Base-by-base conservation (phyloP, 2,113 vertebrate genomes). In the Sinocyclocheilus anshuiensis region DNA sequence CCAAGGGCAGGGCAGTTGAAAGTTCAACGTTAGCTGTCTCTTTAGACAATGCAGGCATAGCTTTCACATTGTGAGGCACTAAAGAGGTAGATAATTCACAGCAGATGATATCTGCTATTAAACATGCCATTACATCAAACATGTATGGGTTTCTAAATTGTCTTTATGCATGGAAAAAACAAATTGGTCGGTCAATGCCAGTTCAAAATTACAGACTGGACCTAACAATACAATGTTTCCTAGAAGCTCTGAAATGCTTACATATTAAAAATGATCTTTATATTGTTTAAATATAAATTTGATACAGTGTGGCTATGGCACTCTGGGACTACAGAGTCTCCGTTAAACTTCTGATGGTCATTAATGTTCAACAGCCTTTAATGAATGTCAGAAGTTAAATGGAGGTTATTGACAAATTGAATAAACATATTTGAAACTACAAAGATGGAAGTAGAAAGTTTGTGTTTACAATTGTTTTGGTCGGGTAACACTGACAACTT, bases 1-100 rank as follows among this genome's bases (percentile, higher is more conserved):
- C 91, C 94, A 94, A 95, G 94, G 94, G 91, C 92, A 91, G 90
- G 90, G 89, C 92, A 91, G 94, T 93, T 91, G 90, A 95, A 93
- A 94, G 94, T 93, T 94, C 92, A 92, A 72, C 61, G 65, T 67
- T 48, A 86, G 90, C 89, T 65, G 89, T 86, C 87, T 88, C 87
- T 88, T 91, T 91, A 83, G 89, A 91, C 90, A 93, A 93, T 91
- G 61, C 61, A 86, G 45, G 18, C 20, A 2, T 22, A 69, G 61
- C 9, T 11, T 81, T 80, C 65, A 77, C 5, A 67, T 59, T 36
- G 39, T 29, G n/a, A 67, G 69, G 36, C 13, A 67, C 2, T 79
- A 84, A 57, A 53, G 67, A 77, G 67, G 61, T 26, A 71, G 71
- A 77, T 77, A 8, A 20, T 36, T 82, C 18, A 50, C 15, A 50